Conservation (phyloP, 2,113 vertebrate species). For the Oncorhynchus keta region DNA sequence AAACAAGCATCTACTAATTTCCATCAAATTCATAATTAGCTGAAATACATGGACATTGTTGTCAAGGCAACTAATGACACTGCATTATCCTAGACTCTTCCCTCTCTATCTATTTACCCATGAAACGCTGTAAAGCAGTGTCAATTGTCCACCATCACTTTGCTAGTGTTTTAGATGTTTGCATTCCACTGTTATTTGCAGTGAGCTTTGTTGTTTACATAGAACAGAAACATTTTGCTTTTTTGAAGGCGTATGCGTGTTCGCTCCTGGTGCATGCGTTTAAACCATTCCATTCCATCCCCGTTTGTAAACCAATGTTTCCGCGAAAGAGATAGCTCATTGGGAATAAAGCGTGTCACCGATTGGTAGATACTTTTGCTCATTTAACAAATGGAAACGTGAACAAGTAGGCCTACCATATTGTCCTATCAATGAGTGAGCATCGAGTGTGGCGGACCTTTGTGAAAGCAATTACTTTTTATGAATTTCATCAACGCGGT, state of each 20-base stretch:
- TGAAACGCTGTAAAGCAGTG: constrained; percentile 20
- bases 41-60: constrained; percentile 44
- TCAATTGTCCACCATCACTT: too few species aligned
- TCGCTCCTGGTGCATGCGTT: neutral
- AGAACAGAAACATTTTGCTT: neutral
- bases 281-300: neutral
- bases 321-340: constrained; percentile 11
- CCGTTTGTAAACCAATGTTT: constrained; percentile 9
- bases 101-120: constrained; percentile 52
- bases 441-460: constrained; percentile 46
- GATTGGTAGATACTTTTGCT: constrained; percentile 55
- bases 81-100: constrained; percentile 56
- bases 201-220: neutral
- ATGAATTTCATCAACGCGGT: constrained; percentile 30
- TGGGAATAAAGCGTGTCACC: constrained; percentile 23
- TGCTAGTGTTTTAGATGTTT: too few species aligned
- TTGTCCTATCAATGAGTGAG: constrained; percentile 63
- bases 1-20: constrained; percentile 57
- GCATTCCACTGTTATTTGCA: neutral
- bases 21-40: constrained; percentile 57
- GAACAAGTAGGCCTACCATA: constrained; percentile 29
- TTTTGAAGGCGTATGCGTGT: neutral
- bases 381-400: constrained; percentile 53
- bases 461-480: constrained; percentile 27
- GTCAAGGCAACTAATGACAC: constrained; percentile 72